Evolutionary conservation across 1,140 invertebrate species (phyloP).

Genomic region (Littorina saxatilis): DNA sequence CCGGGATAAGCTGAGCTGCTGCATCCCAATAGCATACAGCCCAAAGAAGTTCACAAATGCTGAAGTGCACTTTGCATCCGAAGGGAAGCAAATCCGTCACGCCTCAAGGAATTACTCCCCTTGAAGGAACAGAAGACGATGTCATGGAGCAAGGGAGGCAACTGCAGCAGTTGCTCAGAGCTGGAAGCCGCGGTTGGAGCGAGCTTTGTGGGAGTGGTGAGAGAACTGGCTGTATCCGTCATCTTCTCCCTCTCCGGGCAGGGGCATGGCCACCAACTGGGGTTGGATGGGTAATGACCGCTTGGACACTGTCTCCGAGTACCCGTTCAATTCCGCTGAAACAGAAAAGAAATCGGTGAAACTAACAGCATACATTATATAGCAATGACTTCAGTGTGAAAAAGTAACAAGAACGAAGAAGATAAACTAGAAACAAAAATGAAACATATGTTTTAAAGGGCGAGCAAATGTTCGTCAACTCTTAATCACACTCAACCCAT

Average conservation of each 20-base stretch:
- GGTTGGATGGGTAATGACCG: slow-evolving; percentile 66
- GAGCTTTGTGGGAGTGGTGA: slow-evolving; percentile 45
- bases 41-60: too few relatives aligned
- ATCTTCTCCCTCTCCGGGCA: slow-evolving; percentile 37
- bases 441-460: too few relatives aligned
- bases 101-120: not conserved
- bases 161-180: slow-evolving; percentile 9
- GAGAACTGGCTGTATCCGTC: slow-evolving; percentile 65
- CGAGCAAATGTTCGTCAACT: too few relatives aligned
- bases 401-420: not conserved
- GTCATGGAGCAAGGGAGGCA: slow-evolving; percentile 7
- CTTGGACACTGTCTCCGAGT: slow-evolving; percentile 66
- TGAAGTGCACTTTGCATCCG: too few relatives aligned
- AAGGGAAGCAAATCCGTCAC: too few relatives aligned
- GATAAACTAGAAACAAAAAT: too few relatives aligned
- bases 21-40: too few relatives aligned
- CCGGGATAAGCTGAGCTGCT: too few relatives aligned
- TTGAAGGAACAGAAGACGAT: not conserved
- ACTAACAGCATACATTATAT: not conserved
- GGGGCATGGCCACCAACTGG: slow-evolving; percentile 63
- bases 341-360: not conserved
- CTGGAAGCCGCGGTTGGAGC: slow-evolving; percentile 41
- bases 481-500: too few relatives aligned
- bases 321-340: slow-evolving; percentile 69
- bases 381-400: not conserved